A percentile compares a stretch with the other conserved stretches of the same genome.
phyloP scores from a whole-genome alignment of 2,888 invertebrate species.

The Rhagonycha lutea region DNA sequence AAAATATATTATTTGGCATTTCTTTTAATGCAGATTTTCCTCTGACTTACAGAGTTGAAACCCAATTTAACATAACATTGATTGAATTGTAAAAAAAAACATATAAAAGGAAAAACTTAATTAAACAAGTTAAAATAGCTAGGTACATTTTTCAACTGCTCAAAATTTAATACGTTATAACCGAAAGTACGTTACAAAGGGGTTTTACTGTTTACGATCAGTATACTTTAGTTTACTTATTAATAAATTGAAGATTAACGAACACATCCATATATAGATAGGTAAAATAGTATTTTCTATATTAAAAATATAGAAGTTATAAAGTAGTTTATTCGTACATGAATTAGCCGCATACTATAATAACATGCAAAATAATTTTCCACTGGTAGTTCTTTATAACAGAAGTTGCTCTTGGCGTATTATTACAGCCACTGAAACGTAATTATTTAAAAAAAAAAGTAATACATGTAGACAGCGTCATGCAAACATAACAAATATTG shows the following conservation, averaged over 20 bases:
- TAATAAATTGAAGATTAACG: not conserved
- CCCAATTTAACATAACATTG: not conserved
- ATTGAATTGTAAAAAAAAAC: not conserved
- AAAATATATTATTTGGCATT: too few species aligned
- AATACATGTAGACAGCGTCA: constrained; percentile 6
- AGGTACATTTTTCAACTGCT: too few species aligned
- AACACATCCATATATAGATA: not conserved
- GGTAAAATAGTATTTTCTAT: not conserved
- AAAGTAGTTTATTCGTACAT: not conserved
- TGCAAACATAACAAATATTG: constrained; percentile 5
- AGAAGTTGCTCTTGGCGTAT: constrained; percentile 26
- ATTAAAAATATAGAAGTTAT: not conserved
- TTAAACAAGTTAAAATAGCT: too few species aligned
- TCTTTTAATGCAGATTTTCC: not conserved
- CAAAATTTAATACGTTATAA: too few species aligned
- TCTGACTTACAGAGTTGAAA: not conserved
- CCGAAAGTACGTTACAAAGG: too few species aligned
- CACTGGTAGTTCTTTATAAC: constrained; percentile 30
- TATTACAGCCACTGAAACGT: constrained; percentile 32
- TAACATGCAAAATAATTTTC: constrained; percentile 7
- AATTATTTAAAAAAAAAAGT: constrained; percentile 21
- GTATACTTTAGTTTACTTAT: not conserved
- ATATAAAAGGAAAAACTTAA: too few species aligned
- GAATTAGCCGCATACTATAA: not conserved
- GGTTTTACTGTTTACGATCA: too few species aligned